Percentiles rank a stretch among this genome's conserved stretches.
phyloP scores from a whole-genome alignment of 2,113 vertebrate genomes.

The Caloenas nicobarica region DNA sequence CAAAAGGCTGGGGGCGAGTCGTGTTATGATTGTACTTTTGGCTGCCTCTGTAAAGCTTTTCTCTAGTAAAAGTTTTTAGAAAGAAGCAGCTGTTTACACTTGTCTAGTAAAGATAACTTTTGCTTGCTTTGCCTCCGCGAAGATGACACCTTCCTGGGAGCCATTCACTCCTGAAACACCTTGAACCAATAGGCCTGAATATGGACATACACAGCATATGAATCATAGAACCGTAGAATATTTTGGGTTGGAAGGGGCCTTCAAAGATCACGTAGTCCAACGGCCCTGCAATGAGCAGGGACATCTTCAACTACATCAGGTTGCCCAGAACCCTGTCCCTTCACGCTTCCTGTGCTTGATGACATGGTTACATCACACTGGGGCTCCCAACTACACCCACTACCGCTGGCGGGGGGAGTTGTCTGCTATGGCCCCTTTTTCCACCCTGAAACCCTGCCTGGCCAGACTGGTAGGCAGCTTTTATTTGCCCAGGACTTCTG shows the following conservation, averaged over 20 bases:
- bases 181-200: not conserved
- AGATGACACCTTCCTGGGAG: not conserved
- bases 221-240: not conserved
- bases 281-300: too few species aligned
- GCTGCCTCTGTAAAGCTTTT: not conserved
- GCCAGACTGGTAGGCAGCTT: not conserved
- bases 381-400: not conserved
- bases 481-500: not conserved
- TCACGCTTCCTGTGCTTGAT: fast-evolving
- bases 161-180: not conserved
- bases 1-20: not conserved
- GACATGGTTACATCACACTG: fast-evolving
- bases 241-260: too few species aligned
- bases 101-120: not conserved
- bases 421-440: not conserved
- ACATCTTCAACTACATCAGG: too few species aligned
- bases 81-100: not conserved
- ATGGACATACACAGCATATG: not conserved
- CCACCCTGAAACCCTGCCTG: not conserved
- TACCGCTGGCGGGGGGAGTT: fast-evolving
- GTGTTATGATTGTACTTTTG: not conserved
- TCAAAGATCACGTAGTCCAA: too few species aligned
- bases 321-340: too few species aligned
- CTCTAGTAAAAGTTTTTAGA: not conserved
- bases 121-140: not conserved